A percentile compares a stretch with the other conserved stretches of the same genome.
These are phyloP conservation scores for Dromococcyx pavoninus DNA, from an alignment of 2,797 vertebrate genomes.

Conservation along the genomic window DNA sequence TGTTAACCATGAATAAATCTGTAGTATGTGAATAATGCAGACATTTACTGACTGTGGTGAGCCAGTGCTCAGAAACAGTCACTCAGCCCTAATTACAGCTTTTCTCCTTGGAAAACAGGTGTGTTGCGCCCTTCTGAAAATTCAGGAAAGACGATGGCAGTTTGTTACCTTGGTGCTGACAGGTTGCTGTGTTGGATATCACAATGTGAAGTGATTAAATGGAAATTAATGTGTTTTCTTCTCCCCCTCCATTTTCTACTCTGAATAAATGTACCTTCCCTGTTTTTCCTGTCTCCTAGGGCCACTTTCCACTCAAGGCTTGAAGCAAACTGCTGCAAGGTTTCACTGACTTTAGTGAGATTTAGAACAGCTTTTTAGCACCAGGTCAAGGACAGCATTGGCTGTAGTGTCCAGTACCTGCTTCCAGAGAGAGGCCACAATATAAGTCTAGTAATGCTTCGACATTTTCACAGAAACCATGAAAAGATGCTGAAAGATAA, in stretches of 20 bases:
- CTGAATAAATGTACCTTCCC: background rate
- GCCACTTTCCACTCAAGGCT: background rate
- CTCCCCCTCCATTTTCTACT: background rate
- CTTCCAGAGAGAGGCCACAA: background rate
- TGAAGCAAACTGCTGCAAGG: background rate
- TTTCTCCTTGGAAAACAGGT: background rate
- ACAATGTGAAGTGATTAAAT: background rate
- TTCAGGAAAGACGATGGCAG: background rate
- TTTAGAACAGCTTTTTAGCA: background rate
- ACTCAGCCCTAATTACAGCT: conserved; percentile 14
- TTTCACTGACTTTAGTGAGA: background rate
- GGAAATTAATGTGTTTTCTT: background rate
- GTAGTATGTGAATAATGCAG: background rate
- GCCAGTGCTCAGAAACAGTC: background rate
- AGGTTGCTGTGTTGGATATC: background rate
- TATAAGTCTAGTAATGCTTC: background rate
- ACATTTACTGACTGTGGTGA: background rate
- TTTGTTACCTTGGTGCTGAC: background rate
- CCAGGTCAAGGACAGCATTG: background rate
- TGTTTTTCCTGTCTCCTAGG: background rate
- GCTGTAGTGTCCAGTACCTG: background rate
- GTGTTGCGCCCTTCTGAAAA: background rate
- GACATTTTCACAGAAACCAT: background rate
- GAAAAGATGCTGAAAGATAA: background rate
- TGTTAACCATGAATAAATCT: conserved; percentile 9